phyloP scores from a whole-genome alignment of 2,797 vertebrate genomes.

The Rhincodon typus region DNA sequence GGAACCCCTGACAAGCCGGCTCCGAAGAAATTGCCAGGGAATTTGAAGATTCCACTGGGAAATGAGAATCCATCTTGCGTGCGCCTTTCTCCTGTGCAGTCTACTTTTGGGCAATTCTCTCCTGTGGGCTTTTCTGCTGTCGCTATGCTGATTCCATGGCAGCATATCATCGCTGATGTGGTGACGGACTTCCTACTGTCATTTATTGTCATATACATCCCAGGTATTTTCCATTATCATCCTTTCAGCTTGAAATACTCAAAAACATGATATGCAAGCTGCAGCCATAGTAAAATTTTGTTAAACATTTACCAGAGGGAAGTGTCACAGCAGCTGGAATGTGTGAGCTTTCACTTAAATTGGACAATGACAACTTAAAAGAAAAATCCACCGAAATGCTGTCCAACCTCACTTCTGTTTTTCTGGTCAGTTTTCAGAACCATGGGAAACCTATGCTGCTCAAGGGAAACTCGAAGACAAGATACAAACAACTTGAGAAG shows the following conservation, averaged over 20 bases:
- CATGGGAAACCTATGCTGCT: background rate
- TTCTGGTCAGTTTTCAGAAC: background rate
- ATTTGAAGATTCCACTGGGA: too few species aligned
- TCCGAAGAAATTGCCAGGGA: too few species aligned
- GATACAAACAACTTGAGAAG: background rate
- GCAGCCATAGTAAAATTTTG: background rate
- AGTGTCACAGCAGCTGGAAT: background rate
- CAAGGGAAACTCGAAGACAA: background rate
- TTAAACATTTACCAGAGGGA: background rate
- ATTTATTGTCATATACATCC: background rate
- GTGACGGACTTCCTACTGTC: background rate
- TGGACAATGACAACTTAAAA: background rate
- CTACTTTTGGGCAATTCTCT: background rate
- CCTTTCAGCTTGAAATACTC: background rate
- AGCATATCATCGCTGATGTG: background rate
- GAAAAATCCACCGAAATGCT: background rate
- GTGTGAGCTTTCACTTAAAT: background rate
- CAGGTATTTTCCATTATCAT: background rate
- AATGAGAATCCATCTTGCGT: background rate
- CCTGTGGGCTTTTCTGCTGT: background rate
- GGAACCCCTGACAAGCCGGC: too few species aligned
- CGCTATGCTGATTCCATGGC: background rate
- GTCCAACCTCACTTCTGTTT: background rate
- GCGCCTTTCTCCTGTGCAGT: background rate
- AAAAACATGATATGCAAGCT: background rate